Evolutionary conservation across 2,888 invertebrate genomes (phyloP).

Genomic region (Andrena bicolor): DNA sequence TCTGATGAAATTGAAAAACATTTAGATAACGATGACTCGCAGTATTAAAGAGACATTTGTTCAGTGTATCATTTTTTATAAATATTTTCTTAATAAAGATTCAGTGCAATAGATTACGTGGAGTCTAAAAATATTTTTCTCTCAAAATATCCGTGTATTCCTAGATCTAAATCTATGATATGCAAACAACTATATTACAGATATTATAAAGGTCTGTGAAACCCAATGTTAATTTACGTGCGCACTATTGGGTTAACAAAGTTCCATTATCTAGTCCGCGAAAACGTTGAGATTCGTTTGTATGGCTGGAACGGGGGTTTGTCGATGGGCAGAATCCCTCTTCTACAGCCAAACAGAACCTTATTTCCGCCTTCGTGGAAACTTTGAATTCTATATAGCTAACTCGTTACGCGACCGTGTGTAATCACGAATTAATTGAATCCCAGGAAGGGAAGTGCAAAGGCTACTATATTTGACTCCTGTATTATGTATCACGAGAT

Average conservation of each 20-base stretch:
- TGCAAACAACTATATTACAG: no score
- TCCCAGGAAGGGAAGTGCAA: slow-evolving; percentile 33
- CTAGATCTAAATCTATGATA: no score
- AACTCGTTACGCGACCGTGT: slow-evolving; percentile 9
- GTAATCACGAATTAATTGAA: slow-evolving; percentile 72
- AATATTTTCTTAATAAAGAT: no score
- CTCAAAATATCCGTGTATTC: no score
- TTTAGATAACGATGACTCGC: no score
- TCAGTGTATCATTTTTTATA: no score
- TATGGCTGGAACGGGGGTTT: background rate
- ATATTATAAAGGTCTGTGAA: no score
- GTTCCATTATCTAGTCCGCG: background rate
- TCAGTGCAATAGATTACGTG: no score
- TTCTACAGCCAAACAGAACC: slow-evolving; percentile 19
- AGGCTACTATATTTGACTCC: slow-evolving; percentile 63
- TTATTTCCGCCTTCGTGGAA: slow-evolving; percentile 38
- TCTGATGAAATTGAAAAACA: no score
- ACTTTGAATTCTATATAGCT: slow-evolving; percentile 37
- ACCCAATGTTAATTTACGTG: no score
- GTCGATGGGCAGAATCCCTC: slow-evolving; percentile 4
- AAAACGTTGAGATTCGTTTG: background rate
- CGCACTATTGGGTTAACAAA: background rate
- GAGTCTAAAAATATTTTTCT: no score
- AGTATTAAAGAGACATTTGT: no score
- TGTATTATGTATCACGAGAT: slow-evolving; percentile 69